A percentile compares a stretch with the other conserved stretches of the same genome.
phyloP scores from a whole-genome alignment of 2,888 invertebrate genomes.

The Drosophila merina region DNA sequence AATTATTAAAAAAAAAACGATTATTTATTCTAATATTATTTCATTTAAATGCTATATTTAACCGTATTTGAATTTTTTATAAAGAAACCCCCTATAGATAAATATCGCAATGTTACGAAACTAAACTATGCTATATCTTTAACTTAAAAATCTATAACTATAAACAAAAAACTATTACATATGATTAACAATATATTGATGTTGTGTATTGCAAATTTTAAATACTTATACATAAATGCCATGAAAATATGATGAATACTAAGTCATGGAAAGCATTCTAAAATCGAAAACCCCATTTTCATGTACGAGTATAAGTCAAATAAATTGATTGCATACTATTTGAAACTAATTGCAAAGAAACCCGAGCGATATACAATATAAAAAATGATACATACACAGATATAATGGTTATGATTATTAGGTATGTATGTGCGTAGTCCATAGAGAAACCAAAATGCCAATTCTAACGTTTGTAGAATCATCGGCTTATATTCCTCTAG shows the following conservation, averaged over 20 bases:
- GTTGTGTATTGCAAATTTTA: constrained; percentile 80
- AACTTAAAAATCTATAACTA: constrained; percentile 56
- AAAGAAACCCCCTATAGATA: constrained; percentile 3
- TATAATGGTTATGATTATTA: constrained; percentile 63
- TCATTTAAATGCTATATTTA: too few species aligned
- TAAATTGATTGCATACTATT: constrained; percentile 68
- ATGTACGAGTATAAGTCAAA: constrained; percentile 75
- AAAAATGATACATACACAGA: constrained; percentile 43
- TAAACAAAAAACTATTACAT: constrained; percentile 63
- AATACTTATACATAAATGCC: constrained; percentile 70
- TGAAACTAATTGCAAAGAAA: constrained; percentile 47
- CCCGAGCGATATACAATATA: not conserved
- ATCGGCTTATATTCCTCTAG: constrained; percentile 43
- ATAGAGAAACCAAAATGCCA: constrained; percentile 43
- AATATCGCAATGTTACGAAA: constrained; percentile 37
- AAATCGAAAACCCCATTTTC: constrained; percentile 49
- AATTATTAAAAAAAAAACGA: too few species aligned
- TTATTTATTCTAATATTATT: too few species aligned
- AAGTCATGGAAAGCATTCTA: constrained; percentile 37
- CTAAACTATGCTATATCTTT: constrained; percentile 45
- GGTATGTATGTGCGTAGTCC: constrained; percentile 63
- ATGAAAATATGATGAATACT: constrained; percentile 45
- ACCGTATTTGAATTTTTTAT: constrained; percentile 44
- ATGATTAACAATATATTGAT: constrained; percentile 77
- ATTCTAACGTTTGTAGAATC: constrained; percentile 48